Evolutionary conservation across 2,113 vertebrate species (phyloP).

Genomic region (Physeter macrocephalus): DNA sequence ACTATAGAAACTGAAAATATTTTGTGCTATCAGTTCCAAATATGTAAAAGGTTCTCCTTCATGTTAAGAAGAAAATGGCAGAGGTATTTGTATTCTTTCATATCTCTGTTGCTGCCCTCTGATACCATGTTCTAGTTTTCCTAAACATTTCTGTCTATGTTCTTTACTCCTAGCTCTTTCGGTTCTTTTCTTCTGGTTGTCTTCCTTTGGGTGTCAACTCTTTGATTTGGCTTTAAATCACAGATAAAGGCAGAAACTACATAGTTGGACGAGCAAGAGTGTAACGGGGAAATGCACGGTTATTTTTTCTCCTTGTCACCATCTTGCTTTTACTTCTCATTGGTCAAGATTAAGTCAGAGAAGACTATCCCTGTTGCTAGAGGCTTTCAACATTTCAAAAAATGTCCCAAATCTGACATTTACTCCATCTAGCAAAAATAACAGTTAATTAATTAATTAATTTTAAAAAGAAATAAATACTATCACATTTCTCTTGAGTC

Average conservation of each 20-base stretch:
- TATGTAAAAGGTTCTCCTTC: background rate
- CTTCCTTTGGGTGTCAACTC: background rate
- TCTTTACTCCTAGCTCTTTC: background rate
- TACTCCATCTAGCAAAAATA: background rate
- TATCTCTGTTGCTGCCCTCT: background rate
- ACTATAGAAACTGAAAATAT: background rate
- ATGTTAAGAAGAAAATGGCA: background rate
- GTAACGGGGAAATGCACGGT: background rate
- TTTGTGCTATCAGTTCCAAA: background rate
- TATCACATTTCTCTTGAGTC: background rate
- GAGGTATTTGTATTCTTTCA: background rate
- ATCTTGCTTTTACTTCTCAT: background rate
- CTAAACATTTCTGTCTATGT: background rate
- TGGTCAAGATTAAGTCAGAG: background rate
- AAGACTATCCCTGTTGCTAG: background rate
- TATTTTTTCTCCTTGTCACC: background rate
- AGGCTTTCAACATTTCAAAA: background rate
- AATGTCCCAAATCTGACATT: background rate
- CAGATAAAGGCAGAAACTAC: background rate
- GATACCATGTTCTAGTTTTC: background rate
- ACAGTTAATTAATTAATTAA: background rate
- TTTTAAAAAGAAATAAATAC: background rate
- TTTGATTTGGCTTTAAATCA: background rate
- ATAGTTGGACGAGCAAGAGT: background rate
- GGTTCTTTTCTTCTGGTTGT: background rate